A percentile compares a stretch with the other conserved stretches of the same genome.
These are phyloP conservation scores for Camponotus fellah DNA, from an alignment of 2,888 invertebrate species.

Conservation along the genomic window DNA sequence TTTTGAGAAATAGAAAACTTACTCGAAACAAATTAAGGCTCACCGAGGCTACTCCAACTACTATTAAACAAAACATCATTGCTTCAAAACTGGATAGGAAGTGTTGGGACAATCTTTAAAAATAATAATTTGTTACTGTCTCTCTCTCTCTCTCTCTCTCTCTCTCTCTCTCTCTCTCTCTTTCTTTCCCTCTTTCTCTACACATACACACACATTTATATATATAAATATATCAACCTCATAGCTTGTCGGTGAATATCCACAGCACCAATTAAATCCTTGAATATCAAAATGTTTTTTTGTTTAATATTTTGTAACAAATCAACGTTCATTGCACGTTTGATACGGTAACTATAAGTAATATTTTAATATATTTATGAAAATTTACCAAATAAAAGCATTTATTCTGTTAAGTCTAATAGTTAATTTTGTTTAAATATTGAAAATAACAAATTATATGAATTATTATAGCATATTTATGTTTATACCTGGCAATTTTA, in stretches of 20 bases:
- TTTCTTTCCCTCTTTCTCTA: too few relatives aligned
- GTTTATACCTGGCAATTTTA: background rate
- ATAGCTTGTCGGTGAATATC: background rate
- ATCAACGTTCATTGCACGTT: background rate
- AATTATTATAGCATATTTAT: background rate
- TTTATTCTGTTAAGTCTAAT: background rate
- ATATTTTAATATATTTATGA: background rate
- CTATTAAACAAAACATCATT: too few relatives aligned
- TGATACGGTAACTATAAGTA: background rate
- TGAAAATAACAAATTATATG: background rate
- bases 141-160: too few relatives aligned
- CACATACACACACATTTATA: too few relatives aligned
- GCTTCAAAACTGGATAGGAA: too few relatives aligned
- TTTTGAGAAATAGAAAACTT: background rate
- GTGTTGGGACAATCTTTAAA: too few relatives aligned
- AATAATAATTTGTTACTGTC: too few relatives aligned
- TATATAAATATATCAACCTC: background rate
- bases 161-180: too few relatives aligned
- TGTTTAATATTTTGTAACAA: background rate
- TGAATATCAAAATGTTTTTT: background rate
- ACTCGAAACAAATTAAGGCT: too few relatives aligned
- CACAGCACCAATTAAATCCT: too few relatives aligned
- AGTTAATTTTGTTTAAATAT: background rate
- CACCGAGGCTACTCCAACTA: too few relatives aligned
- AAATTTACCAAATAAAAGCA: too few relatives aligned